phyloP scores from a whole-genome alignment of 1,140 invertebrate species.

The Zophobas morio region DNA sequence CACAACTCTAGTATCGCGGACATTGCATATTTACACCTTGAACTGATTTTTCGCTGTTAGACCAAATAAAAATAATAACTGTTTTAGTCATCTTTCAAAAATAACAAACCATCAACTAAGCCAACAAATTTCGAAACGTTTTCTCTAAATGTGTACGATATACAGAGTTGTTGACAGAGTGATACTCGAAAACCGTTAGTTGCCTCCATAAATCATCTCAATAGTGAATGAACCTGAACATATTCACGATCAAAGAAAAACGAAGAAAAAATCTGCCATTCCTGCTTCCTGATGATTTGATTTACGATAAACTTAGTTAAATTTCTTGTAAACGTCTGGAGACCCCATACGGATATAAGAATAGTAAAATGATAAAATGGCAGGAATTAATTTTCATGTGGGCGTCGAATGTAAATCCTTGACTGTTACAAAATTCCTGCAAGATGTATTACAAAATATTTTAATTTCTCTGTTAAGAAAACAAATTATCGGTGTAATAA shows the following conservation, averaged over 20 bases:
- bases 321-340: conserved; percentile 1
- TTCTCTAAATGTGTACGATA: conserved; percentile 26
- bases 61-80: conserved; percentile 32
- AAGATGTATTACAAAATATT: conserved; percentile 5
- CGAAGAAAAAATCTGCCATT: not conserved
- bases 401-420: not conserved
- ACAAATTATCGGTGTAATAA: conserved; percentile 5
- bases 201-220: conserved; percentile 14
- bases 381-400: not conserved
- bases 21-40: not conserved
- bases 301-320: not conserved
- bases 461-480: not conserved
- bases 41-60: conserved; percentile 3
- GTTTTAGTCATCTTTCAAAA: conserved; percentile 36
- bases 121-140: conserved; percentile 39
- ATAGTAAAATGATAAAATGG: not conserved
- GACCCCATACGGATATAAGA: not conserved
- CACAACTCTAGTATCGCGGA: too few species aligned
- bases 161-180: conserved; percentile 34
- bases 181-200: conserved; percentile 17
- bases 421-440: not conserved
- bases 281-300: not conserved
- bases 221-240: conserved; percentile 28
- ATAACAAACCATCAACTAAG: conserved; percentile 39
- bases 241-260: conserved; percentile 5